These are phyloP conservation scores for Ctenomys sociabilis DNA, from an alignment of 2,113 vertebrate genomes.

Conservation along the genomic window DNA sequence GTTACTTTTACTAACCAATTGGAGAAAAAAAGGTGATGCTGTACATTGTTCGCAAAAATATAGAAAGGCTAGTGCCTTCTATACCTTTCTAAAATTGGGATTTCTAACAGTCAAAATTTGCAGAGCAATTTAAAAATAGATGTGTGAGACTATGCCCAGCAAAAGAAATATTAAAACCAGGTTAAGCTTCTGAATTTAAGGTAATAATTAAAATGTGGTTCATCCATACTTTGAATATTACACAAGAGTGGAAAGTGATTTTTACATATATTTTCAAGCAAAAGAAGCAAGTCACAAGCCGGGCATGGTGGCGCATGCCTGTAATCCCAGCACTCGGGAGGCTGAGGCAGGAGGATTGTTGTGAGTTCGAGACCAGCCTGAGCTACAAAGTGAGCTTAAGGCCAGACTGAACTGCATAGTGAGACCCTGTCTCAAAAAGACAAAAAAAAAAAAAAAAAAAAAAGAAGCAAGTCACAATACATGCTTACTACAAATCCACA, in stretches of 20 bases:
- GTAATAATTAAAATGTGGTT: neutral
- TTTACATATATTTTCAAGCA: neutral
- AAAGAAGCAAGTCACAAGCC: neutral
- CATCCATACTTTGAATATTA: neutral
- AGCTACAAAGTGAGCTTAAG: no score
- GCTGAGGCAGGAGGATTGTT: no score
- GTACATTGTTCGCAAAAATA: neutral
- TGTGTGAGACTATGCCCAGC: neutral
- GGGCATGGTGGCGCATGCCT: no score
- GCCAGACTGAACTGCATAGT: no score
- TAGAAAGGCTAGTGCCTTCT: neutral
- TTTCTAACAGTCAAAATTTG: neutral
- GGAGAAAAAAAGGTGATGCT: neutral
- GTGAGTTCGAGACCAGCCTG: no score
- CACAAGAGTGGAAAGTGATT: neutral
- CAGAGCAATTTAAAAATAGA: conserved; percentile 13
- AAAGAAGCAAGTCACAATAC: neutral
- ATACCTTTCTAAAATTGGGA: no score
- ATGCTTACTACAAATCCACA: neutral
- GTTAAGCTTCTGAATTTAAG: neutral
- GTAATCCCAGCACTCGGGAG: no score
- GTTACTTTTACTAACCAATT: neutral
- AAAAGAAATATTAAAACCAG: neutral
- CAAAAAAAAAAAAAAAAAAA: no score
- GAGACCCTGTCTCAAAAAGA: no score